A percentile compares a stretch with the other conserved stretches of the same genome.
phyloP scores from a whole-genome alignment of 2,888 invertebrate species.

The Pristionchus exspectatus region DNA sequence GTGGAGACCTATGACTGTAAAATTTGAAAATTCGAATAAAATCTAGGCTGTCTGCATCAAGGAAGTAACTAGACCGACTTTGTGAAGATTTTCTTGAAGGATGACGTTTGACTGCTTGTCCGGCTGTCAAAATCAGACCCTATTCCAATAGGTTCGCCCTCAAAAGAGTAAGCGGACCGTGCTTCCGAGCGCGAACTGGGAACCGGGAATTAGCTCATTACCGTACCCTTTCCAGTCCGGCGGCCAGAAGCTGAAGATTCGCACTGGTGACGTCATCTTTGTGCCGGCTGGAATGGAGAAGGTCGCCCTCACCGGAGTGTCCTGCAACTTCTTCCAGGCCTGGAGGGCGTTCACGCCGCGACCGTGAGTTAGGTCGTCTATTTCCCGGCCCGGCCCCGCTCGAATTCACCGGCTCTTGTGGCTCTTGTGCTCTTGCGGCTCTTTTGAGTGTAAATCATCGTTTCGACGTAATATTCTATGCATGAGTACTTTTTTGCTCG shows the following conservation, averaged over 20 bases:
- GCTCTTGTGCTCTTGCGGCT: no score
- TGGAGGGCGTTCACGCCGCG: slow-evolving; percentile 52
- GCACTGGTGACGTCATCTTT: slow-evolving; percentile 52
- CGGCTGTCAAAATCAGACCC: no score
- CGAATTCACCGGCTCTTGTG: neutral
- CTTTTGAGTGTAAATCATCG: neutral
- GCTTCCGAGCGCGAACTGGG: neutral
- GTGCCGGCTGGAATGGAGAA: slow-evolving; percentile 31
- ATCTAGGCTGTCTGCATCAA: neutral
- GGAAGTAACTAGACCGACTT: neutral
- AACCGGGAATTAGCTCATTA: neutral
- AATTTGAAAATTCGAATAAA: neutral
- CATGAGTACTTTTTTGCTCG: neutral
- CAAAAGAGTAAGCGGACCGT: neutral
- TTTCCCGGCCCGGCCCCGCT: neutral
- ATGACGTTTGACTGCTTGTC: no score
- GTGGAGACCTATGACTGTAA: no score
- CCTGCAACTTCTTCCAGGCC: slow-evolving; percentile 53
- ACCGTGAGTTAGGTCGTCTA: neutral
- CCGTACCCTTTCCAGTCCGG: neutral
- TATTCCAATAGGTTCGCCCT: no score
- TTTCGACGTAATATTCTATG: neutral
- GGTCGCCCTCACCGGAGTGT: neutral
- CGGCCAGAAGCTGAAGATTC: slow-evolving; percentile 37
- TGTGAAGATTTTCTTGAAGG: neutral